A percentile compares a stretch with the other conserved stretches of the same genome.
Conservation (phyloP, 30 jellyfish, hydroid and myxozoan species). For the Cassiopea andromeda region DNA sequence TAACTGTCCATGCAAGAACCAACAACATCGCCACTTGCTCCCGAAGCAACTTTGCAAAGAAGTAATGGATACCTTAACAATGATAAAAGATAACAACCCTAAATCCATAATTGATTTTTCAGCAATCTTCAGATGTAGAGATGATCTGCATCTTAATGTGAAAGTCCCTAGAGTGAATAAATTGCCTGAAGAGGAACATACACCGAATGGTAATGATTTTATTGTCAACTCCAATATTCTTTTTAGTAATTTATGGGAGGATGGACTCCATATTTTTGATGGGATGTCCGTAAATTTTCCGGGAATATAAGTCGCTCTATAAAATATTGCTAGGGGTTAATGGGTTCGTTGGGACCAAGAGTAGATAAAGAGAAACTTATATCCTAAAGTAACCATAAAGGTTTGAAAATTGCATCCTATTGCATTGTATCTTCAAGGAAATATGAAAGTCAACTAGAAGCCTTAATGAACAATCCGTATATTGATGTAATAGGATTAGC, state of each 20-base stretch:
- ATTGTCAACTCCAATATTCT: background rate
- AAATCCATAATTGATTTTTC: background rate
- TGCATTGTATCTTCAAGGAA: slow-evolving; percentile 21
- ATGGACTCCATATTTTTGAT: background rate
- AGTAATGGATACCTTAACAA: background rate
- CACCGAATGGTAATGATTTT: background rate
- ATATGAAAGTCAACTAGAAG: slow-evolving; percentile 13
- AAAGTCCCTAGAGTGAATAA: slow-evolving; percentile 8
- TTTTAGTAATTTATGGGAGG: background rate
- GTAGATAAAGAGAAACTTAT: background rate
- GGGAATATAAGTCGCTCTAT: background rate
- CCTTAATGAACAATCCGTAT: background rate
- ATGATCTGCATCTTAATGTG: slow-evolving; percentile 1
- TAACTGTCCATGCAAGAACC: background rate
- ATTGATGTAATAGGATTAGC: slow-evolving; percentile 32
- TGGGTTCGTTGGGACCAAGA: slow-evolving; percentile 5
- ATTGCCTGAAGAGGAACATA: slow-evolving; percentile 20
- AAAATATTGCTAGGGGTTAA: slow-evolving; percentile 12
- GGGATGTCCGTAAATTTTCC: background rate
- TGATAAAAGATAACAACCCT: background rate
- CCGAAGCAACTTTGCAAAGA: slow-evolving; percentile 21
- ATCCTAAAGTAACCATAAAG: slow-evolving; percentile 10
- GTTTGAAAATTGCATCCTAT: slow-evolving; percentile 47
- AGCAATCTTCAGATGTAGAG: background rate
- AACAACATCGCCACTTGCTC: background rate